Base-by-base conservation (phyloP, 1,140 invertebrate species). In the Thalassaphorura encarpata region DNA sequence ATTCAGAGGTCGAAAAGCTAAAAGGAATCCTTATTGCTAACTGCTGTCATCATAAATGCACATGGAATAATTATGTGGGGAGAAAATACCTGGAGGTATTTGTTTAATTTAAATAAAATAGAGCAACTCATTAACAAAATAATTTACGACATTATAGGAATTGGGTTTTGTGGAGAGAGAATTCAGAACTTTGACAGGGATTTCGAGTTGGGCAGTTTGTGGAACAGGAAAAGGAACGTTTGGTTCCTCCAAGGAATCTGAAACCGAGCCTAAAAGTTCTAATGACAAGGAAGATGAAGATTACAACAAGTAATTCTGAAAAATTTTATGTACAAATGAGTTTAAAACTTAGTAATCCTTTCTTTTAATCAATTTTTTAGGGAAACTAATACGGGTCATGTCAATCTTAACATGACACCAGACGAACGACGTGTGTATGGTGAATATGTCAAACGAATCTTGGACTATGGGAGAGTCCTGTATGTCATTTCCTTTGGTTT, bases 31-130 rank as follows among this genome's bases (percentile, higher is more conserved):
- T 85, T 15, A 78, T 92, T 68, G 87, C 89, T 2, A 80, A 89
- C 16, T 92, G 89, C 69, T 93, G 89, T 71, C 89, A 92, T 73
- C 89, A 93, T 71, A 77, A 80, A 47, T 89, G 86, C 68, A 72
- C 79, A 29, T 88, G 82, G 76, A 69, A 69, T 24, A 69, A 77
- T 0, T 90, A 85, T 69, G 76, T 81, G 28, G 88, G 84, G 2
- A 79, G 80, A 65, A 45, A 75, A 1, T 83, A 77, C 61, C 71
- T 85, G 24, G 61, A 73, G n/a, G n/a, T n/a, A n/a, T n/a, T n/a
- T n/a, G n/a, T 68, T 75, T 78, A 63, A 66, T 54, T 31, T 68
- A 43, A 56, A 39, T 15, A 21, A 16, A 24, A 39, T 18, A 33
- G 31, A 26, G n/a, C n/a, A n/a, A n/a, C n/a, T n/a, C n/a, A n/a